Evolutionary conservation across 2,797 vertebrate genomes (phyloP), one percentile per base, ranked within the genome.

Genomic region (Chaetophractus vellerosus): DNA sequence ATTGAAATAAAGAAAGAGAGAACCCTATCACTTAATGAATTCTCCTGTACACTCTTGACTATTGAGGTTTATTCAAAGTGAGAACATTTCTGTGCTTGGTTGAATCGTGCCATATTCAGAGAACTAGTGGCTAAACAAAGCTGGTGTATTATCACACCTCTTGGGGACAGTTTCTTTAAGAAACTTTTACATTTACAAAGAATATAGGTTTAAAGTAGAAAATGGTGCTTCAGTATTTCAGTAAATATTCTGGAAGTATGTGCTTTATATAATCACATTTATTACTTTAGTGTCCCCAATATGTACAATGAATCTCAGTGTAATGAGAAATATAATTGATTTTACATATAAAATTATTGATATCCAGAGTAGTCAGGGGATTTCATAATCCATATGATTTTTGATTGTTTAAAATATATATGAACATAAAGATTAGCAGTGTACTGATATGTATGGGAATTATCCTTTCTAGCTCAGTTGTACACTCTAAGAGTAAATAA

Each of bases 61-160:
- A 90, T 38, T 78, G 55, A 90, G 23, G 52, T 48, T 92, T 90
- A 84, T 66, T 83, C 57, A 84, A 2, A 86, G 23, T 33, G 78
- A 64, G 91, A 83, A 81, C 41, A 85, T 88, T 84, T 66, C 48
- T 52, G 41, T 82, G 38, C 61, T 92, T 93, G 74, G 19, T 72
- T 81, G 68, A 92, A 80, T 52, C 78, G 4, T 74, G 2, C 10
- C 6, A 24, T 10, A 33, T 31, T 81, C 23, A 76, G 52, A 93
- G 55, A 63, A 41, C 31, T 14, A 5, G 19, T 69, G 12, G 6
- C 10, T 50, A 36, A 31, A 75, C 83, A 89, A 92, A 87, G 2
- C 38, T 78, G 31, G 14, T 63, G 31, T 15, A 2, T 76, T 64
- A 18, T 64, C 31, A 86, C 31, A 88, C n/a, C 18, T 87, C 19